These are phyloP conservation scores for Cepaea nemoralis DNA, from an alignment of 1,140 invertebrate species.

Conservation along the genomic window DNA sequence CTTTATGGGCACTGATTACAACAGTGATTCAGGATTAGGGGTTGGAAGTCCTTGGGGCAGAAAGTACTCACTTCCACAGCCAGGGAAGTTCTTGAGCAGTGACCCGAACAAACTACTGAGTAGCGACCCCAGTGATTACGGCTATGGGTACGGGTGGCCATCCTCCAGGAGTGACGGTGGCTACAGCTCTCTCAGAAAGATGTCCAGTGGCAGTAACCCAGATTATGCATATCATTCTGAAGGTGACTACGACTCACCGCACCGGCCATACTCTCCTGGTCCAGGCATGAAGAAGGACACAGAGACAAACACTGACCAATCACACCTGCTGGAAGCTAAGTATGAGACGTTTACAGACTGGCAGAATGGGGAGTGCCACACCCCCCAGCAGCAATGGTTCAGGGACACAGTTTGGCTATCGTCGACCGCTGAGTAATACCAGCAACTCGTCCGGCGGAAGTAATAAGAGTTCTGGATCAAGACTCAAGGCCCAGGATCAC, in stretches of 20 bases:
- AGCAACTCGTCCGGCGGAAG: slow-evolving; percentile 65
- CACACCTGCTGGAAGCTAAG: slow-evolving; percentile 63
- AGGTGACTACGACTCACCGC: slow-evolving; percentile 53
- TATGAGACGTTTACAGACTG: slow-evolving; percentile 59
- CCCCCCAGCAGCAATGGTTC: slow-evolving; percentile 40
- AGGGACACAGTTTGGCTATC: slow-evolving; percentile 60
- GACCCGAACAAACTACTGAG: slow-evolving; percentile 59
- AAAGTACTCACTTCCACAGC: slow-evolving; percentile 64
- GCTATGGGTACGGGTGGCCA: slow-evolving; percentile 57
- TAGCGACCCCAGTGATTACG: slow-evolving; percentile 65
- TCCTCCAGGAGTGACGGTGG: slow-evolving; percentile 49
- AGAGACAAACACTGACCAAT: slow-evolving; percentile 69
- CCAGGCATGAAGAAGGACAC: slow-evolving; percentile 61
- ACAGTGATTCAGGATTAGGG: slow-evolving; percentile 52
- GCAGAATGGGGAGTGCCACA: slow-evolving; percentile 28
- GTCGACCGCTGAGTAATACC: slow-evolving; percentile 65
- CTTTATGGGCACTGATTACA: slow-evolving; percentile 63
- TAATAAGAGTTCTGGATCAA: slow-evolving; percentile 29
- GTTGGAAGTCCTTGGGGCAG: slow-evolving; percentile 49
- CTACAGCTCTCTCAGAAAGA: slow-evolving; percentile 59
- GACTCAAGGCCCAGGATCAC: slow-evolving; percentile 46
- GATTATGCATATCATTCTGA: slow-evolving; percentile 62
- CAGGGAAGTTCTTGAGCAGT: slow-evolving; percentile 56
- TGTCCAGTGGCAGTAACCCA: slow-evolving; percentile 62
- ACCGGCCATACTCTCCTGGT: slow-evolving; percentile 43